Evolutionary conservation across 2,113 vertebrate genomes (phyloP).

Genomic region (Mastomys coucha): DNA sequence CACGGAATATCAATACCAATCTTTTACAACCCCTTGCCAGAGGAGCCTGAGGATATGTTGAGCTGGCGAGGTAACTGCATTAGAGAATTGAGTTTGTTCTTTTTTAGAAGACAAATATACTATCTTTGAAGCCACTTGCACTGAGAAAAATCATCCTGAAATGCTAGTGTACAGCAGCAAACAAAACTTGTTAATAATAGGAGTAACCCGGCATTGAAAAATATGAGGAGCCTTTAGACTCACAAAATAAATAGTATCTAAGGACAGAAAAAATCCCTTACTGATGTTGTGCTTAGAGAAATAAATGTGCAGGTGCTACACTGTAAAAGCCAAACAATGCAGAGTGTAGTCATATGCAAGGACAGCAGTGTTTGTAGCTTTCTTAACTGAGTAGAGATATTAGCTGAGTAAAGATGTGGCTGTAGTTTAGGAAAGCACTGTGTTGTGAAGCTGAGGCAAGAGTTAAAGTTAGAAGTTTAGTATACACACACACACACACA

Average conservation of each 20-base stretch:
- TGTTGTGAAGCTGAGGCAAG: conserved; percentile 53
- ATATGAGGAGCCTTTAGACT: neutral
- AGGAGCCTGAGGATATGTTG: conserved; percentile 85
- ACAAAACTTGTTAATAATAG: conserved; percentile 67
- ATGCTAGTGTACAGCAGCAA: conserved; percentile 54
- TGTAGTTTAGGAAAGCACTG: conserved; percentile 40
- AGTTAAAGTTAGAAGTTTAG: conserved; percentile 48
- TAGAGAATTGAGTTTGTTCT: conserved; percentile 88
- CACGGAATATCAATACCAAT: conserved; percentile 89
- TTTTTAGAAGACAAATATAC: conserved; percentile 90
- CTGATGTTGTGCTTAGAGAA: neutral
- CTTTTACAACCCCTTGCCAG: conserved; percentile 87
- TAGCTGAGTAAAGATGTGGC: conserved; percentile 15
- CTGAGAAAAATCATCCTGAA: conserved; percentile 83
- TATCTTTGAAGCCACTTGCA: conserved; percentile 87
- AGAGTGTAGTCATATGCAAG: neutral
- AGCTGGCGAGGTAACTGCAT: conserved; percentile 84
- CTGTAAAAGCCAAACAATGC: neutral
- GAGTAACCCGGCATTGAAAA: conserved; percentile 19
- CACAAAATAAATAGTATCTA: conserved; percentile 5
- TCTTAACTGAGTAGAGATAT: conserved; percentile 34
- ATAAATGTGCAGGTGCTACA: neutral
- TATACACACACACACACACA: neutral
- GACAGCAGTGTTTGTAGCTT: conserved; percentile 3
- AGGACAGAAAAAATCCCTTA: neutral